Evolutionary conservation across 2,113 vertebrate species (phyloP).

Genomic region (Clarias batrachus): DNA sequence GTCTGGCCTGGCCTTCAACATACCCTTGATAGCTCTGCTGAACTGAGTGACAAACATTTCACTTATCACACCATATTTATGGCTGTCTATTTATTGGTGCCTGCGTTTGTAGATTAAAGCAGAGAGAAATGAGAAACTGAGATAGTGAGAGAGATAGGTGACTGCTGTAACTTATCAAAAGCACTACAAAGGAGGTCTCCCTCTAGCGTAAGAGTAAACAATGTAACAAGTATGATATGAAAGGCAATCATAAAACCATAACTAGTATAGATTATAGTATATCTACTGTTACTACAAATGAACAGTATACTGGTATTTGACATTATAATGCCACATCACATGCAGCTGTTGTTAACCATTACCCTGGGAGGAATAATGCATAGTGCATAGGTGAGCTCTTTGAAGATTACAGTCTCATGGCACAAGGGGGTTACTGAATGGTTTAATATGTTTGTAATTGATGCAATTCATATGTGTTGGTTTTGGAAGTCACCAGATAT

Average conservation of each 20-base stretch:
- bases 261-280: constrained; percentile 2
- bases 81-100: background rate
- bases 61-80: constrained; percentile 10
- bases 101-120: constrained; percentile 8
- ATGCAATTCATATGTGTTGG: background rate
- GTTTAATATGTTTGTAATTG: background rate
- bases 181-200: constrained; percentile 3
- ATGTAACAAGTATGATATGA: background rate
- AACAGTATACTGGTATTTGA: constrained; percentile 9
- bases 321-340: constrained; percentile 18
- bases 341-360: background rate
- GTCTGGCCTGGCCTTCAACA: background rate
- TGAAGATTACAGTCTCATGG: background rate
- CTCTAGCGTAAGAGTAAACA: constrained; percentile 18
- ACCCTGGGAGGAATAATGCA: background rate
- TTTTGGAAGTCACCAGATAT: background rate
- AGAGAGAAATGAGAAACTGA: background rate
- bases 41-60: background rate
- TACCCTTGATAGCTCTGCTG: background rate
- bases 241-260: background rate
- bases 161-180: constrained; percentile 9
- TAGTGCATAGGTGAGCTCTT: background rate
- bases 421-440: background rate
- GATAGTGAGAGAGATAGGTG: background rate
- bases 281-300: background rate